Evolutionary conservation across 1,140 invertebrate species (phyloP).

Genomic region (Zaprionus tsacasi): DNA sequence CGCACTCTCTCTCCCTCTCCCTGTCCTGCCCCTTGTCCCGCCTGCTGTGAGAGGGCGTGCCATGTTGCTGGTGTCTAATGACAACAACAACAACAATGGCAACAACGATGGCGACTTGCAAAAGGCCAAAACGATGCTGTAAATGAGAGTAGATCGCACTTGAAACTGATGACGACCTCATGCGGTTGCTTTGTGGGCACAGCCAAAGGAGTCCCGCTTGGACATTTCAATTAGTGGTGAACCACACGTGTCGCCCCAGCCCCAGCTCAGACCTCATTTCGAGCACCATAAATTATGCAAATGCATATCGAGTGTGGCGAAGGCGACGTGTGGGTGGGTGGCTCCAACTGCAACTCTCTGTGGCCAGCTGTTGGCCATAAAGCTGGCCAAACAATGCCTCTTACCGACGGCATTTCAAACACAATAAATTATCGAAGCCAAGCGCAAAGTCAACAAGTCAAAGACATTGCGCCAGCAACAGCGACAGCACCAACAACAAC

Average conservation of each 20-base stretch:
- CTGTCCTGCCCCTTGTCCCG: background rate
- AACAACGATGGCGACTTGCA: slow-evolving; percentile 66
- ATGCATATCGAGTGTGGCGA: slow-evolving; percentile 20
- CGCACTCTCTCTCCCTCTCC: slow-evolving; percentile 6
- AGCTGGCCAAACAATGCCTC: slow-evolving; percentile 70
- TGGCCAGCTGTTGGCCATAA: slow-evolving; percentile 62
- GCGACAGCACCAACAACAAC: too few species aligned
- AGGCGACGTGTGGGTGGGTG: slow-evolving; percentile 41
- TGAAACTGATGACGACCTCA: slow-evolving; percentile 64
- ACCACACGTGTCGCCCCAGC: slow-evolving; percentile 19
- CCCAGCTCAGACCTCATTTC: slow-evolving; percentile 27
- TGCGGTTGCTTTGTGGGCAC: slow-evolving; percentile 65
- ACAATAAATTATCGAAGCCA: slow-evolving; percentile 80
- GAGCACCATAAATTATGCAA: slow-evolving; percentile 59
- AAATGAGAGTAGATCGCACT: slow-evolving; percentile 65
- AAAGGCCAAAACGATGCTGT: slow-evolving; percentile 70
- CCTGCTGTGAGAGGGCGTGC: slow-evolving; percentile 75
- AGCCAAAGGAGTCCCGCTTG: slow-evolving; percentile 46
- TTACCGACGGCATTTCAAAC: slow-evolving; percentile 67
- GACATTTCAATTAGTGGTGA: slow-evolving; percentile 30
- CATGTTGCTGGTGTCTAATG: slow-evolving; percentile 66
- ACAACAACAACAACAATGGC: slow-evolving; percentile 33
- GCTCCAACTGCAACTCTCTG: slow-evolving; percentile 23
- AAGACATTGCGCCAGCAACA: slow-evolving; percentile 63
- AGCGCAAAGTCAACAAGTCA: slow-evolving; percentile 73